Conservation (phyloP, 2,113 vertebrate genomes). For the Sceloporus tristichus region DNA sequence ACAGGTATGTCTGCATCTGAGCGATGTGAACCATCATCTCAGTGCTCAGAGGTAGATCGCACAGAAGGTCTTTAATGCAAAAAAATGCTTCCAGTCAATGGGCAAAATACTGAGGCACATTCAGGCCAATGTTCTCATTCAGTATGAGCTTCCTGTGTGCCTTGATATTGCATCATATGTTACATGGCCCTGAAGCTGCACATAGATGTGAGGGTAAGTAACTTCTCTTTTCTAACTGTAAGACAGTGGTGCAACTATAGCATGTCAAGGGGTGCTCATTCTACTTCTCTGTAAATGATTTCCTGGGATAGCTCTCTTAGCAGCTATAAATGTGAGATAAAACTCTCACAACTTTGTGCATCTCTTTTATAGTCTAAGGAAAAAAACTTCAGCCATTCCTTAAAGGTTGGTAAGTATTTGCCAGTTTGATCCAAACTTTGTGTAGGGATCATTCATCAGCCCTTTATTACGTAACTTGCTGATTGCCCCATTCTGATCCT, state of each 20-base stretch:
- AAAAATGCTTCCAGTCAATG: background rate
- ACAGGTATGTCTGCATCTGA: no score
- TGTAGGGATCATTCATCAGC: background rate
- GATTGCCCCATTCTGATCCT: background rate
- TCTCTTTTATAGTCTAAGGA: background rate
- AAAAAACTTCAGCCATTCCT: background rate
- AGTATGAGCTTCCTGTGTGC: background rate
- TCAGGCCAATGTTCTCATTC: background rate
- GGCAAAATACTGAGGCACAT: no score
- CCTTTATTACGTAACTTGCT: constrained; percentile 6
- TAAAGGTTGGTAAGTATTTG: background rate
- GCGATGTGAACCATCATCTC: no score
- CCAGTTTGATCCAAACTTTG: background rate
- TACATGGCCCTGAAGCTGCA: background rate
- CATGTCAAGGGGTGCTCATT: background rate
- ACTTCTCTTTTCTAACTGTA: background rate
- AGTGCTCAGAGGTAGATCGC: no score
- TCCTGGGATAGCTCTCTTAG: background rate
- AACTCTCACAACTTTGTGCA: background rate
- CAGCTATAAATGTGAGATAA: background rate
- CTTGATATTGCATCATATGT: background rate
- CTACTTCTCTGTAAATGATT: background rate
- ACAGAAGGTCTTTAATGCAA: no score
- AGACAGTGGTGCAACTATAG: background rate
- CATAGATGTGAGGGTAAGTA: background rate